Percentiles rank a stretch among this genome's conserved stretches.
These are phyloP conservation scores for Anser brachyrhynchus DNA, from an alignment of 2,113 vertebrate species.

Conservation along the genomic window DNA sequence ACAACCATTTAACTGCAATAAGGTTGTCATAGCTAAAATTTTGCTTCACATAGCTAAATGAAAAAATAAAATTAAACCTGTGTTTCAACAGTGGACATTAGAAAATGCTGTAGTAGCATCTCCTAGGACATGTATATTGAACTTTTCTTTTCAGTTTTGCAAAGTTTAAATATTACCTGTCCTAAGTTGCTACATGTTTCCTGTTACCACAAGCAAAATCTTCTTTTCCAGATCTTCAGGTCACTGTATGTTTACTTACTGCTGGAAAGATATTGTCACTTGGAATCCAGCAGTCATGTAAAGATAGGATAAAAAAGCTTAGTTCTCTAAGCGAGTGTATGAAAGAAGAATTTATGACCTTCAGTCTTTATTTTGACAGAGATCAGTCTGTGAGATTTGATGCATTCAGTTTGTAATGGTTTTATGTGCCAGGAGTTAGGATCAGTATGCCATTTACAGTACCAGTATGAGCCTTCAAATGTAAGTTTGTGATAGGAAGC, in stretches of 20 bases:
- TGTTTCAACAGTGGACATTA: not conserved
- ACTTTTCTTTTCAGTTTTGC: not conserved
- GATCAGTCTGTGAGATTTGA: not conserved
- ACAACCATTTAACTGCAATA: not conserved
- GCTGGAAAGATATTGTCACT: not conserved
- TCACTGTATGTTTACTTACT: not conserved
- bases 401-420: not conserved
- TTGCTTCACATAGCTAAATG: not conserved
- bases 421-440: not conserved
- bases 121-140: not conserved
- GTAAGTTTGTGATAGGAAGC: not conserved
- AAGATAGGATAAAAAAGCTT: not conserved
- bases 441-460: not conserved
- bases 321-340: not conserved
- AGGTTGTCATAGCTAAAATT: not conserved
- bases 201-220: not conserved
- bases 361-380: not conserved
- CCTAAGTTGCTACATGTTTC: not conserved
- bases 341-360: not conserved
- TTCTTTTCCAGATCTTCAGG: not conserved
- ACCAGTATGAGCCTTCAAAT: not conserved
- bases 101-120: not conserved
- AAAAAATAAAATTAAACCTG: not conserved
- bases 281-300: not conserved
- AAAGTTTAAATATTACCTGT: not conserved